Evolutionary conservation across 2,113 vertebrate species (phyloP).

Genomic region (Lepidothrix coronata): DNA sequence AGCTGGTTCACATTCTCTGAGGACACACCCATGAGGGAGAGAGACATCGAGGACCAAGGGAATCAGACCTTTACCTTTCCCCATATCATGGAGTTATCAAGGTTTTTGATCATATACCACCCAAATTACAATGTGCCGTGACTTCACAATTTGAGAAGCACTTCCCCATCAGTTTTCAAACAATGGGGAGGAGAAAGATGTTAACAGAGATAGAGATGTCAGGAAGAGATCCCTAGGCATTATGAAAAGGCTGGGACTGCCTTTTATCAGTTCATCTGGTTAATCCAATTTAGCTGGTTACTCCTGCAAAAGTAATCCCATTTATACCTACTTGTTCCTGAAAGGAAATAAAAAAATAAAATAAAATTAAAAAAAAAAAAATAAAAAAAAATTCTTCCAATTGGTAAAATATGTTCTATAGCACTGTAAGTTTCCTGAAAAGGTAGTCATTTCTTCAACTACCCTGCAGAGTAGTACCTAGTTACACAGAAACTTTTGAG

Average conservation of each 20-base stretch:
- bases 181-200: background rate
- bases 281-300: background rate
- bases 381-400: background rate
- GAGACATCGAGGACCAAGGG: background rate
- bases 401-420: background rate
- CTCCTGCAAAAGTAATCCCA: background rate
- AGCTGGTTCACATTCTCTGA: background rate
- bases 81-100: background rate
- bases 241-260: background rate
- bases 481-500: background rate
- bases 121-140: background rate
- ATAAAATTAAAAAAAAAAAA: no score
- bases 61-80: background rate
- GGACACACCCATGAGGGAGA: fast-evolving
- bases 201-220: background rate
- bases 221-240: background rate
- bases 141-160: background rate
- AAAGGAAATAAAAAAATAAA: no score
- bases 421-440: background rate
- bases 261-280: background rate
- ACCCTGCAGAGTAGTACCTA: background rate
- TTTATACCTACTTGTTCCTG: background rate
- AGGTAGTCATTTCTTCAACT: background rate
- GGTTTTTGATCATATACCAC: background rate
- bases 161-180: background rate